Evolutionary conservation across 2,113 vertebrate species (phyloP).

Genomic region (Athene noctua): DNA sequence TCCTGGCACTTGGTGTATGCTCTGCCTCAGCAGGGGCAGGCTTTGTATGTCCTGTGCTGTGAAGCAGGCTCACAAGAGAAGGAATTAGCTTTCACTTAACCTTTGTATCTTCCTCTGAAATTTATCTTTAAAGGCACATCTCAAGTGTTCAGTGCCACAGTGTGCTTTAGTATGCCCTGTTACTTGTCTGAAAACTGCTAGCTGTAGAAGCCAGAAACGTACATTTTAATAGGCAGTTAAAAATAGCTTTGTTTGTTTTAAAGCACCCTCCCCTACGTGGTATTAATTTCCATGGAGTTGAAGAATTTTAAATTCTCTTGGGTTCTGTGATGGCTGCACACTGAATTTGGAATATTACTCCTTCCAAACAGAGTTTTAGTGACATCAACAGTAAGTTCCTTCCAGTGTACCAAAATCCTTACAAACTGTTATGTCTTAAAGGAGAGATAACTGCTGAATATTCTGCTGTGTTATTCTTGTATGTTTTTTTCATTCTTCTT

Average conservation of each 20-base stretch:
- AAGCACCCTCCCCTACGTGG: constrained; percentile 9
- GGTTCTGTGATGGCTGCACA: not conserved
- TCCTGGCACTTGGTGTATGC: not conserved
- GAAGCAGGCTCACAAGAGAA: not conserved
- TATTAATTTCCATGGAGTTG: constrained; percentile 66
- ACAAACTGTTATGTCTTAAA: not conserved
- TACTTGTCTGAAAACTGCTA: not conserved
- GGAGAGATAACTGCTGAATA: not conserved
- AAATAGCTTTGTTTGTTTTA: constrained; percentile 19
- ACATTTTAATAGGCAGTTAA: not conserved
- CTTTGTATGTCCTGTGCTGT: not conserved
- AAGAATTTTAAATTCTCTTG: constrained; percentile 12
- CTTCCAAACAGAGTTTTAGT: not conserved
- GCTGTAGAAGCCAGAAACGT: not conserved
- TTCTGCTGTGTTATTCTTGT: not conserved
- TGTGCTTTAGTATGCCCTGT: not conserved
- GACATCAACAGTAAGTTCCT: constrained; percentile 19
- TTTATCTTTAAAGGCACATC: not conserved
- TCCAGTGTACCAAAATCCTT: not conserved
- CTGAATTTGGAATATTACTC: not conserved
- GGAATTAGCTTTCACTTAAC: not conserved
- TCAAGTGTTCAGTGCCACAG: not conserved
- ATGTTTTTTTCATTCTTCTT: not conserved
- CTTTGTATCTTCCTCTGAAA: not conserved
- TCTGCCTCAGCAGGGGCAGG: not conserved